Evolutionary conservation across 2,888 invertebrate genomes (phyloP).

Genomic region (Dorcus hopei): DNA sequence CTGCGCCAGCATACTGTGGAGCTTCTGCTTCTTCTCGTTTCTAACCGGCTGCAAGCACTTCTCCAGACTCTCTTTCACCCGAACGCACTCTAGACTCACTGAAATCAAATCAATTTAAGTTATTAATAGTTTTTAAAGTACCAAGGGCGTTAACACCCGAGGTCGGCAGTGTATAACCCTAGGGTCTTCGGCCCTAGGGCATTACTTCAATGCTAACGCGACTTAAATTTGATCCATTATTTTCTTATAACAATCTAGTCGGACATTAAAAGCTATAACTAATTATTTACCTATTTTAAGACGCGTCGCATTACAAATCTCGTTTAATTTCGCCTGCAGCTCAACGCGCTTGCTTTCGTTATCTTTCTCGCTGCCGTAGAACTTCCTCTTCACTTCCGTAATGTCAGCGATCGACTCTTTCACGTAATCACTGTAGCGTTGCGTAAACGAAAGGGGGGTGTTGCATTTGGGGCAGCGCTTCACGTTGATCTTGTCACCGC

Average conservation of each 20-base stretch:
- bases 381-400: conserved; percentile 7
- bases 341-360: neutral
- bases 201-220: too few species aligned
- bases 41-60: conserved; percentile 9
- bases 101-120: neutral
- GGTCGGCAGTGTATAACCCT: too few species aligned
- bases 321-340: neutral
- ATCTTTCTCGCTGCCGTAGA: conserved; percentile 1
- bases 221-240: too few species aligned
- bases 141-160: too few species aligned
- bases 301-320: neutral
- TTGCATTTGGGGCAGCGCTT: conserved; percentile 59
- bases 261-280: too few species aligned
- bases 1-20: conserved; percentile 23
- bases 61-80: conserved; percentile 4
- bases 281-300: too few species aligned
- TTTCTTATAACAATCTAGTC: too few species aligned
- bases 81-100: neutral
- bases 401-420: conserved; percentile 27
- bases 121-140: too few species aligned
- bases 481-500: conserved; percentile 33
- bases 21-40: conserved; percentile 20
- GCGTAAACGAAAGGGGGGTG: conserved; percentile 56
- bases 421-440: conserved; percentile 48
- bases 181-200: too few species aligned